Conservation (phyloP, 2,113 vertebrate species). For the Myotis lucifugus region DNA sequence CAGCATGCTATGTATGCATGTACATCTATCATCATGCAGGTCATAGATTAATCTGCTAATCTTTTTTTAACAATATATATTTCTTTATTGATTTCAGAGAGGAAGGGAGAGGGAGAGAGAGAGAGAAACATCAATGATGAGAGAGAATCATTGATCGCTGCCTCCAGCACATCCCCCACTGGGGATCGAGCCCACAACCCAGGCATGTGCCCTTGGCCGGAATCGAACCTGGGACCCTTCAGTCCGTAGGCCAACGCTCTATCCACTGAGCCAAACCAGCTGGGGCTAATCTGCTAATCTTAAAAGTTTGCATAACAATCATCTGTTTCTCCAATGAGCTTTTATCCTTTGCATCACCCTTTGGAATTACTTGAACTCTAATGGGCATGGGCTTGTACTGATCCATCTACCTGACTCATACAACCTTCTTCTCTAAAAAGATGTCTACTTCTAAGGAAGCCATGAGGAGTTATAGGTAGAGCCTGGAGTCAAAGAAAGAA, state of each 20-base stretch:
- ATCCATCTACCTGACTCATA: background rate
- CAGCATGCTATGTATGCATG: background rate
- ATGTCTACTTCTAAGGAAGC: background rate
- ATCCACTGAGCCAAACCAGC: too few species aligned
- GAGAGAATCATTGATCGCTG: too few species aligned
- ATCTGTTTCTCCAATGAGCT: background rate
- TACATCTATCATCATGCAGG: background rate
- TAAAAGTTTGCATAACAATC: background rate
- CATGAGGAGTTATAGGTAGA: background rate
- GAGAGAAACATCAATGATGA: too few species aligned
- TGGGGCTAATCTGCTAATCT: background rate
- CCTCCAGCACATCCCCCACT: too few species aligned
- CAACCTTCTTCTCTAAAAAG: background rate
- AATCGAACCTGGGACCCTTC: too few species aligned
- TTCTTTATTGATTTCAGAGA: too few species aligned
- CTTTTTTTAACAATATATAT: background rate
- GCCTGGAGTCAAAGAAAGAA: background rate
- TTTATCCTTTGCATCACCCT: background rate
- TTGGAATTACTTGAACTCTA: background rate
- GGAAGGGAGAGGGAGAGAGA: too few species aligned
- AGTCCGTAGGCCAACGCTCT: too few species aligned
- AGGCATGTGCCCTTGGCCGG: too few species aligned
- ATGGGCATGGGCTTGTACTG: background rate
- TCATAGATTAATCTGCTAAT: background rate
- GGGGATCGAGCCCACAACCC: too few species aligned